These are phyloP conservation scores for Lagopus leucura DNA, from an alignment of 2,113 vertebrate genomes.

Conservation along the genomic window DNA sequence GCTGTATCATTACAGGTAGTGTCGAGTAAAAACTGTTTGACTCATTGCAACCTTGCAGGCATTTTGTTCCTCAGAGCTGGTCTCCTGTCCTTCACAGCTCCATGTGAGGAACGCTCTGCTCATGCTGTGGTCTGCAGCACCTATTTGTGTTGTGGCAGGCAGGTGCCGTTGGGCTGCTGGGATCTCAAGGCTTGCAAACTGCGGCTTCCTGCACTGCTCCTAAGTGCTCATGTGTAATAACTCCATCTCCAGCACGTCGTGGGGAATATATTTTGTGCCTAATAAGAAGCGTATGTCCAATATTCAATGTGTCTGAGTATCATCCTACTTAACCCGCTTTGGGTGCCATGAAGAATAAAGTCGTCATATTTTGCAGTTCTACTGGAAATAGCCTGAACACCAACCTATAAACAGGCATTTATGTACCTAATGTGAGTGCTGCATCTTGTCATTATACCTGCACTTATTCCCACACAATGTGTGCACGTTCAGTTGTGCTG, in stretches of 20 bases:
- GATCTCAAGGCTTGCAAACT: background rate
- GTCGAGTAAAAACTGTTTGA: background rate
- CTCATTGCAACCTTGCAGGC: background rate
- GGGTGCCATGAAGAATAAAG: background rate
- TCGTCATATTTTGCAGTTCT: background rate
- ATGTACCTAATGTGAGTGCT: accelerated
- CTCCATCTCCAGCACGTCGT: background rate
- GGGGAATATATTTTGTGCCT: background rate
- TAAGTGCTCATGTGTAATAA: accelerated
- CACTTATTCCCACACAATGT: background rate
- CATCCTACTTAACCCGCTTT: background rate
- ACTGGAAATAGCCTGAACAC: background rate
- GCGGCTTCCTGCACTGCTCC: background rate
- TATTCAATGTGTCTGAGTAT: background rate
- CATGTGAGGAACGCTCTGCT: accelerated
- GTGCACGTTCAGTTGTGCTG: accelerated
- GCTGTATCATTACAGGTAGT: background rate
- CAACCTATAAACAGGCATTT: background rate
- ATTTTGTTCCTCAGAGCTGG: background rate
- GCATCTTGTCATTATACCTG: accelerated
- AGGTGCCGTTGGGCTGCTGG: background rate
- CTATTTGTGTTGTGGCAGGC: background rate
- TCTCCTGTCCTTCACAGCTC: background rate
- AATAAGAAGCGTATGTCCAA: accelerated
- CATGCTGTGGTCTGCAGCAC: background rate